Evolutionary conservation across 2,797 vertebrate species (phyloP).

Genomic region (Cossypha heuglini): DNA sequence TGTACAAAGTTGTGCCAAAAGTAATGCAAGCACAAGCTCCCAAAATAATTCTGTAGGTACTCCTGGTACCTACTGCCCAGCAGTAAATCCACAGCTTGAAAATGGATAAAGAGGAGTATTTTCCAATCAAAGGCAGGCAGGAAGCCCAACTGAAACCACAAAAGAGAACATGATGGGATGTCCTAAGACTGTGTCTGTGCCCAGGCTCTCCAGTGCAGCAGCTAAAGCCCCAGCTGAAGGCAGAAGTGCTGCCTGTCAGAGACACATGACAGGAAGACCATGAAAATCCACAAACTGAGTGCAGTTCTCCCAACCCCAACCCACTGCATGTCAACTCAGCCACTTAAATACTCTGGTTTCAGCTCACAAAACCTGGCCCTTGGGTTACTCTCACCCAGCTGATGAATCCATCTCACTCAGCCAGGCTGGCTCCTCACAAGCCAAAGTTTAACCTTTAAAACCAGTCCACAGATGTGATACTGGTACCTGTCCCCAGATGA

Average conservation of each 20-base stretch:
- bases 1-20: neutral
- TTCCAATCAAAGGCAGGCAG: conserved; percentile 53
- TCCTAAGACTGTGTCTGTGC: neutral
- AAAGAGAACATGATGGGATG: neutral
- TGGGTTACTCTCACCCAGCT: neutral
- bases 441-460: neutral
- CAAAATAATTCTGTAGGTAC: neutral
- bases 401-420: neutral
- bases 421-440: neutral
- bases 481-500: neutral
- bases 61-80: neutral
- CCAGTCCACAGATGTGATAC: neutral
- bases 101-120: neutral
- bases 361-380: neutral
- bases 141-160: conserved; percentile 1
- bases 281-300: neutral
- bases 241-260: neutral
- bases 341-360: neutral
- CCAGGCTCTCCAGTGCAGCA: neutral
- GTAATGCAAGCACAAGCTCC: neutral
- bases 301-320: neutral
- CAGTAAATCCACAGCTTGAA: neutral
- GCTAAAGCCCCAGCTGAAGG: neutral
- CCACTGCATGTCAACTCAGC: neutral
- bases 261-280: neutral